Percentiles rank a stretch among this genome's conserved stretches.
These are phyloP conservation scores for Plemyria rubiginata DNA, from an alignment of 2,888 invertebrate species.

Conservation along the genomic window DNA sequence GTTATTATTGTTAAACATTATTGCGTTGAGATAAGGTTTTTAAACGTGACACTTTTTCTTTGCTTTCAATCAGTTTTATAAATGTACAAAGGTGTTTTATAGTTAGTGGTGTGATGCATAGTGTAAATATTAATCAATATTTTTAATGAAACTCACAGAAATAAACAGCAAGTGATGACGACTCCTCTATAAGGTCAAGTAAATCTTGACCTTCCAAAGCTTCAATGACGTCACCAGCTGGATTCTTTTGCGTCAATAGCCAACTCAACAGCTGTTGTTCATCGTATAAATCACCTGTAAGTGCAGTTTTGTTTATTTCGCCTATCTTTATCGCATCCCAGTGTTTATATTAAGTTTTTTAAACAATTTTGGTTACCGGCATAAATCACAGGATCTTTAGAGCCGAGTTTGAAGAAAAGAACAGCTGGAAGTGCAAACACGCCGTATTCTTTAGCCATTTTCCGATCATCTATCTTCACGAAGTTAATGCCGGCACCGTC, in stretches of 20 bases:
- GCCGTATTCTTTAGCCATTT: constrained; percentile 94
- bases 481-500: constrained; percentile 96
- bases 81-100: constrained; percentile 28
- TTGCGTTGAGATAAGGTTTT: constrained; percentile 9
- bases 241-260: constrained; percentile 96
- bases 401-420: constrained; percentile 94
- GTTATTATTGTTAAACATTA: constrained; percentile 53
- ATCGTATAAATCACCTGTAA: constrained; percentile 92
- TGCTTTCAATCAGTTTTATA: constrained; percentile 1
- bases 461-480: constrained; percentile 95
- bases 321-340: constrained; percentile 6
- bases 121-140: constrained; percentile 43
- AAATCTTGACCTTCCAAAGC: constrained; percentile 93
- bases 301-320: constrained; percentile 29
- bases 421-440: constrained; percentile 96
- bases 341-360: constrained; percentile 9
- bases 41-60: constrained; percentile 1
- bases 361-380: constrained; percentile 85
- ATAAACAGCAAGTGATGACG: constrained; percentile 94
- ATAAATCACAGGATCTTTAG: constrained; percentile 95
- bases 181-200: constrained; percentile 89
- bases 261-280: constrained; percentile 95
- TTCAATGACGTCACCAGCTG: constrained; percentile 95
- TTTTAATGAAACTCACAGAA: constrained; percentile 90
- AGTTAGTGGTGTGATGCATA: constrained; percentile 52